phyloP scores from a whole-genome alignment of 2,113 vertebrate species.

The Meriones unguiculatus region DNA sequence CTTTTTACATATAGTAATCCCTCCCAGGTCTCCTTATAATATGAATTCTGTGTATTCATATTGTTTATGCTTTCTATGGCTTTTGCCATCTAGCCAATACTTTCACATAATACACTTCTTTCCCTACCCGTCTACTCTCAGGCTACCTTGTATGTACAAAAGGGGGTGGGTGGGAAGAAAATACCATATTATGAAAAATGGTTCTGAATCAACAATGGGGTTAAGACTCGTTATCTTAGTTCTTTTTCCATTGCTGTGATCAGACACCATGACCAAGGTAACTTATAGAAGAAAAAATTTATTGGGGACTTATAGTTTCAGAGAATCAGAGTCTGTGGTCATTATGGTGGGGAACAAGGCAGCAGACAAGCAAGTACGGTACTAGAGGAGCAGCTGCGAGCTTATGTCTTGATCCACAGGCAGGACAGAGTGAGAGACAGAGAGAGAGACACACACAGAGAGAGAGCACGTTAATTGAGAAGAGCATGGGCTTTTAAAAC shows the following conservation, averaged over 20 bases:
- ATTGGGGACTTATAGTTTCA: not conserved
- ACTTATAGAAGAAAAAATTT: not conserved
- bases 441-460: not conserved
- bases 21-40: not conserved
- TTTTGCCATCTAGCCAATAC: not conserved
- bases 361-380: not conserved
- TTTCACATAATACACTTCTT: not conserved
- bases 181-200: not conserved
- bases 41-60: not conserved
- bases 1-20: not conserved
- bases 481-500: not conserved
- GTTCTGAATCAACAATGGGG: not conserved
- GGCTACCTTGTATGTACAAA: not conserved
- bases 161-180: not conserved
- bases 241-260: not conserved
- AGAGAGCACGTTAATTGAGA: not conserved
- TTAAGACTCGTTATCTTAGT: not conserved
- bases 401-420: not conserved
- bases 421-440: not conserved
- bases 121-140: fast-evolving
- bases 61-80: not conserved
- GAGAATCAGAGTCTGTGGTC: not conserved
- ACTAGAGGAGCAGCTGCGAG: not conserved
- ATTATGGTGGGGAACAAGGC: not conserved
- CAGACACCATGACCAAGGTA: not conserved